Base-by-base conservation (phyloP, 2,797 vertebrate genomes). In the Limosa lapponica region DNA sequence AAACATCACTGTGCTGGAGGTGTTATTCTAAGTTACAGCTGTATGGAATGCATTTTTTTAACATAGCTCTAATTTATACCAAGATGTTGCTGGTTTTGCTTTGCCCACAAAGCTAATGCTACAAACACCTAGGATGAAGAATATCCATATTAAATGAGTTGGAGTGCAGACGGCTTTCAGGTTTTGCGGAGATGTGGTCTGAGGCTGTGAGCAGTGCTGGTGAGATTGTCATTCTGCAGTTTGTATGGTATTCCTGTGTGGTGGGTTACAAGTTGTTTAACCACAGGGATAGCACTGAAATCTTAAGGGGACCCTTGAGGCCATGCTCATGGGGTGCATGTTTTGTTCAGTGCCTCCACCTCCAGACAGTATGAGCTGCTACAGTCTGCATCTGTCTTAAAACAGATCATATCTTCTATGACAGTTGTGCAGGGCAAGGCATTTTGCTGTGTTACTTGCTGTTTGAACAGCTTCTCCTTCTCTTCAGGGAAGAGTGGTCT, bases 271-370 rank as follows among this genome's bases (percentile, higher is more conserved):
- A 16, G 28, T 30, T 73, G 13, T 43, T 88, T 62, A 80, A 41
- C 34, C 4, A 9, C 11, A 16, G 11, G 8, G 8, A 16, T 11
- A 46, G 14, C 7, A 14, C 32, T 51, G 58, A 74, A 62, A 82
- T 46, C 4, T 39, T 41, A 51, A 49, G 32, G 25, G 14, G 20
- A 44, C 30, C 8, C 8, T 37, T 48, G 48, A 25, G 25, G 30
- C n/a, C 1, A 0, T 44, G 13, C 22, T 86, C 0, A 0, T 22
- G 49, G 46, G 17, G 17, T 75, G 17, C 5, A 3, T 49, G 34
- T 67, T 84, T 34, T 71, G 7, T 84, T 93, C 74, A 55, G 1
- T 57, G 39, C 32, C 30, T 81, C 55, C 16, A 46, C 20, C 37
- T 87, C 74, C 37, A 82, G 46, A 58, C 19, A 69, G 13, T 1